These are phyloP conservation scores for Pogonomyrmex californicus DNA, from an alignment of 1,140 invertebrate species.

Conservation along the genomic window DNA sequence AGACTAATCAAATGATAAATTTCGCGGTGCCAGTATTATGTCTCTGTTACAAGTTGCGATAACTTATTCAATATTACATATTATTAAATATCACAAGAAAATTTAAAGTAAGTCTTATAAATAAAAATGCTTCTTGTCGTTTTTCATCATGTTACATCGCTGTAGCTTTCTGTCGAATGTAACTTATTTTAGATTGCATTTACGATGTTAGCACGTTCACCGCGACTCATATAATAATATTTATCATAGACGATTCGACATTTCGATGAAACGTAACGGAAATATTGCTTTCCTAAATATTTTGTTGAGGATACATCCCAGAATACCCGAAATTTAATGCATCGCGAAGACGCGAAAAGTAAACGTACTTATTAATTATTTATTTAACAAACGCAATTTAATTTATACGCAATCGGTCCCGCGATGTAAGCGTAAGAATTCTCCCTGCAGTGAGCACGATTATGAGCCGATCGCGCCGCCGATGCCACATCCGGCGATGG, in stretches of 20 bases:
- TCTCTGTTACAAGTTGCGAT: not conserved
- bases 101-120: not conserved
- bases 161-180: not conserved
- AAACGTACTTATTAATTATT: not conserved
- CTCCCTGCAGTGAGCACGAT: conserved; percentile 92
- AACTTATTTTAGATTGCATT: not conserved
- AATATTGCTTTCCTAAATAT: not conserved
- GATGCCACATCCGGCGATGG: conserved; percentile 83
- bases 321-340: not conserved
- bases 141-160: not conserved
- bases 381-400: not conserved
- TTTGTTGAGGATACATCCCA: not conserved
- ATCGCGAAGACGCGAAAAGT: not conserved
- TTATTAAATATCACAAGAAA: not conserved
- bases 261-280: not conserved
- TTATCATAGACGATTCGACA: not conserved
- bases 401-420: not conserved
- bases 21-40: not conserved
- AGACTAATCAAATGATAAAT: not conserved
- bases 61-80: not conserved
- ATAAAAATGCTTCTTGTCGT: not conserved
- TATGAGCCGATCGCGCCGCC: conserved; percentile 92
- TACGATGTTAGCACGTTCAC: not conserved
- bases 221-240: not conserved
- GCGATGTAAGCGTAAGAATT: conserved; percentile 61